Percentiles rank a stretch among this genome's conserved stretches.
These are phyloP conservation scores for Melikaiella ostensackeni DNA, from an alignment of 2,888 invertebrate genomes.

Conservation along the genomic window DNA sequence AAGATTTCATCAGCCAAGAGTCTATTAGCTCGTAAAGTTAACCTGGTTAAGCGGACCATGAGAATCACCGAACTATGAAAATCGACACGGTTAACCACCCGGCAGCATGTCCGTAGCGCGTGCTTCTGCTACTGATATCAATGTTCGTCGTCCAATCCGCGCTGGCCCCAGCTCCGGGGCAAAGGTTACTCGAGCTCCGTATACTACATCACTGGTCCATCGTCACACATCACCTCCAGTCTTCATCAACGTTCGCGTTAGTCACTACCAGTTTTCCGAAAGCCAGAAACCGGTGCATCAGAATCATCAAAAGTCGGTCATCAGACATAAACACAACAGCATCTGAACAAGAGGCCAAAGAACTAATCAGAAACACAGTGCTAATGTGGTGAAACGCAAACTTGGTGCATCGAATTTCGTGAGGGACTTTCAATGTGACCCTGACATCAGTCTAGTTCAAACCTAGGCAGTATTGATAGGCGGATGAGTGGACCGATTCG, in stretches of 20 bases:
- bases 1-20: constrained; percentile 10
- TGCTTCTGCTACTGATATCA: constrained; percentile 68
- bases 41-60: constrained; percentile 20
- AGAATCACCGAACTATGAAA: constrained; percentile 35
- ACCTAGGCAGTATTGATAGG: neutral
- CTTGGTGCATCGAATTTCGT: neutral
- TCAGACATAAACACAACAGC: neutral
- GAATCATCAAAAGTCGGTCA: neutral
- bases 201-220: constrained; percentile 68
- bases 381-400: neutral
- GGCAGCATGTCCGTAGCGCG: constrained; percentile 68
- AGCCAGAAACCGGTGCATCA: constrained; percentile 24
- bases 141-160: constrained; percentile 68
- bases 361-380: constrained; percentile 15
- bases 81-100: constrained; percentile 40
- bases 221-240: constrained; percentile 68
- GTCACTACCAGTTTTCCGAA: constrained; percentile 31
- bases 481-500: constrained; percentile 19
- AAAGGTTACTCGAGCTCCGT: constrained; percentile 68
- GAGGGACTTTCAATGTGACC: neutral
- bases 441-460: constrained; percentile 2
- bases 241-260: constrained; percentile 59
- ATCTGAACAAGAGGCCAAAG: neutral
- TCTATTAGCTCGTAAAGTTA: constrained; percentile 3
- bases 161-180: constrained; percentile 64